These are phyloP conservation scores for Andricus grossulariae DNA, from an alignment of 1,140 invertebrate species.

Conservation along the genomic window DNA sequence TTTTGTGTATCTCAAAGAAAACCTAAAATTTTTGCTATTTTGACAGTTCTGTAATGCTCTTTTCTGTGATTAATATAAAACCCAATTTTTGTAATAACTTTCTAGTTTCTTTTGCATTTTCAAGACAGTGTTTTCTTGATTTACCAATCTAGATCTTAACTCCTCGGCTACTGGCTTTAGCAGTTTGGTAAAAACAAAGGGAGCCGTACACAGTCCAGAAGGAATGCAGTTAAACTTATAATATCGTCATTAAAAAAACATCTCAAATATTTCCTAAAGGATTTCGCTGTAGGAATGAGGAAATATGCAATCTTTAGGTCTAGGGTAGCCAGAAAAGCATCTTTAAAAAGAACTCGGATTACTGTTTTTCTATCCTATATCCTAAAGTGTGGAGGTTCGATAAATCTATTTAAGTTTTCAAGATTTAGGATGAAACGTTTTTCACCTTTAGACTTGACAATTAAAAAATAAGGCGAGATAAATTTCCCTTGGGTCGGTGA, in stretches of 20 bases:
- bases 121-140: neutral
- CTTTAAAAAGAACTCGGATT: neutral
- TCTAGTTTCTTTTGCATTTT: neutral
- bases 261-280: neutral
- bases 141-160: neutral
- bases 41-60: neutral
- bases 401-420: conserved; percentile 54
- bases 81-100: neutral
- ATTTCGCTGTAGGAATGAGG: neutral
- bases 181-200: no score
- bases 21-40: neutral
- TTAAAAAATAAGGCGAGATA: conserved; percentile 44
- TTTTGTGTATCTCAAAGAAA: neutral
- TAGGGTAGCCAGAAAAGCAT: no score
- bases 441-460: conserved; percentile 49
- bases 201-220: neutral
- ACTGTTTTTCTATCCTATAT: conserved; percentile 49
- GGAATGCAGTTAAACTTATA: neutral
- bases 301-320: no score
- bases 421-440: conserved; percentile 45
- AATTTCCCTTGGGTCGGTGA: conserved; percentile 16
- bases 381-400: conserved; percentile 56
- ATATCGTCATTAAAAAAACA: neutral
- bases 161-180: no score
- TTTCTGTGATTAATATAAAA: neutral